These are phyloP conservation scores for Helostoma temminkii DNA, from an alignment of 2,797 vertebrate genomes.

Conservation along the genomic window DNA sequence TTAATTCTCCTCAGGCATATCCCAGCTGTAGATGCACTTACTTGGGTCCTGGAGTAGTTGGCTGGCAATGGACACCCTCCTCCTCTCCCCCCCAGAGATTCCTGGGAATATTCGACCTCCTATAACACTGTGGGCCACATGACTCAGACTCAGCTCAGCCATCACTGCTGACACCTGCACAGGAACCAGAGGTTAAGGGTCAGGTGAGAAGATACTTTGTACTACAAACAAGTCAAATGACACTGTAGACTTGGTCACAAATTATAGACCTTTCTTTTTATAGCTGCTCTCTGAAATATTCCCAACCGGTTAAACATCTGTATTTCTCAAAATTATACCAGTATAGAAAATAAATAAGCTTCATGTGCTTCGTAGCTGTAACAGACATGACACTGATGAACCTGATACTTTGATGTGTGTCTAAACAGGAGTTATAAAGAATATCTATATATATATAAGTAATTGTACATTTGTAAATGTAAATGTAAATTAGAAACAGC, in stretches of 20 bases:
- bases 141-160: conserved; percentile 91
- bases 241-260: neutral
- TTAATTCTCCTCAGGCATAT: conserved; percentile 8
- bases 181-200: conserved; percentile 40
- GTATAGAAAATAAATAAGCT: too few relatives aligned
- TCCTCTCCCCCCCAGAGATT: conserved; percentile 93
- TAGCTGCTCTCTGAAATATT: neutral
- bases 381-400: too few relatives aligned
- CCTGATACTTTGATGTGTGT: too few relatives aligned
- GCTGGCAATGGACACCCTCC: conserved; percentile 93
- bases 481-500: too few relatives aligned
- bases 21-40: conserved; percentile 78
- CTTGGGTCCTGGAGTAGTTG: conserved; percentile 96
- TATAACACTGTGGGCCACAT: conserved; percentile 91
- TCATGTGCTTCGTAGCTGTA: too few relatives aligned
- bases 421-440: too few relatives aligned
- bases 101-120: conserved; percentile 88
- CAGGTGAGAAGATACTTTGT: conserved; percentile 8
- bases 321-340: too few relatives aligned
- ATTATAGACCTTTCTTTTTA: neutral
- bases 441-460: too few relatives aligned
- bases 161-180: conserved; percentile 90
- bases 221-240: neutral
- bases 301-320: too few relatives aligned
- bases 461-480: too few relatives aligned